Evolutionary conservation across 2,113 vertebrate species (phyloP).

Genomic region (Murina feae): DNA sequence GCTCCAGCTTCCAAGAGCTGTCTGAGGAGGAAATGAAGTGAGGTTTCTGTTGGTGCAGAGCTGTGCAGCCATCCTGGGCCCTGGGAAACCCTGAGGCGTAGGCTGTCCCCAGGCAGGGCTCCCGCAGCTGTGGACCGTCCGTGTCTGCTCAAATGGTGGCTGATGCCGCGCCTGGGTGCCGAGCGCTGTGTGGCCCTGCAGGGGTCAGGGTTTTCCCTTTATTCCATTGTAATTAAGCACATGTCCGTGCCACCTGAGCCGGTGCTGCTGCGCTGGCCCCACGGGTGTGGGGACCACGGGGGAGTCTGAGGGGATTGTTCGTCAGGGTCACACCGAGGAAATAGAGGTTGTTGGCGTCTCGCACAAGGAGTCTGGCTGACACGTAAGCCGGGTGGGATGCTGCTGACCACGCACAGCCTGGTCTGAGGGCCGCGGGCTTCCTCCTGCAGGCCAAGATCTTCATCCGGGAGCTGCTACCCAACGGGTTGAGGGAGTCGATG

Average conservation of each 20-base stretch:
- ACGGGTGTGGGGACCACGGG: neutral
- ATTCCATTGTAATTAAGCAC: accelerated
- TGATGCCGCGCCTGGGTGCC: neutral
- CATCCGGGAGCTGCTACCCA: slow-evolving; percentile 93
- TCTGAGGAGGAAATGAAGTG: neutral
- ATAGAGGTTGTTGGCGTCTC: accelerated
- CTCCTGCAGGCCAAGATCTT: slow-evolving; percentile 90
- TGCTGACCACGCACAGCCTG: neutral
- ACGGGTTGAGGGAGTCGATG: slow-evolving; percentile 93
- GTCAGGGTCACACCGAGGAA: neutral
- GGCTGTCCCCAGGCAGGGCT: neutral
- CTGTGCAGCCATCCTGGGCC: neutral
- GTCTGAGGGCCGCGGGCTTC: slow-evolving; percentile 78
- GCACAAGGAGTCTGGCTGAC: accelerated
- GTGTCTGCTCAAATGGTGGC: neutral
- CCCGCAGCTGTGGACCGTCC: too few species aligned
- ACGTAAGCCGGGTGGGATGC: neutral
- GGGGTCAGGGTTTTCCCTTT: neutral
- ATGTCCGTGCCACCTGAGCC: neutral
- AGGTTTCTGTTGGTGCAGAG: neutral
- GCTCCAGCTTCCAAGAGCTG: neutral
- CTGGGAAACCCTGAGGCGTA: neutral
- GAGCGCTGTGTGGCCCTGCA: neutral
- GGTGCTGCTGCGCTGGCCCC: neutral
- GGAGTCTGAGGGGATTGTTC: neutral